Conservation (phyloP, 2,888 invertebrate genomes). For the Euproctis similis region DNA sequence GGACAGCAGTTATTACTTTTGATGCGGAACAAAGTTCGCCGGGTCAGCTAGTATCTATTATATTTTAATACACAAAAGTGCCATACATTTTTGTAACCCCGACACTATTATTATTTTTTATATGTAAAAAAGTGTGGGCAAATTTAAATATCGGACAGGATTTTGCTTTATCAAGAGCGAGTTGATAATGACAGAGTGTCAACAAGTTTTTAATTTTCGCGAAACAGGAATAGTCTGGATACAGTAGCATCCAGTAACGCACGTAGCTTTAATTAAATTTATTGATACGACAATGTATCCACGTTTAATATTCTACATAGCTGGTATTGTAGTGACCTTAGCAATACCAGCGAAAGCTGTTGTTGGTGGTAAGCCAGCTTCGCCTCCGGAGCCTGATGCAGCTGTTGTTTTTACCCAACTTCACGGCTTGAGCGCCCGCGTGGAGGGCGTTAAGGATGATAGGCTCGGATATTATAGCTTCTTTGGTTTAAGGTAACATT, state of each 20-base stretch:
- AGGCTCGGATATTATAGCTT: slow-evolving; percentile 80
- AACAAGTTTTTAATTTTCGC: neutral
- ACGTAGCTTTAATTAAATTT: slow-evolving; percentile 1
- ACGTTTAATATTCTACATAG: slow-evolving; percentile 12
- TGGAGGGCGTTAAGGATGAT: slow-evolving; percentile 78
- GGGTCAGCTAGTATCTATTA: too few relatives aligned
- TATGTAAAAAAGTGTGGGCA: too few relatives aligned
- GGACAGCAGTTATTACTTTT: too few relatives aligned
- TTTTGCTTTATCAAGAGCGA: slow-evolving; percentile 4
- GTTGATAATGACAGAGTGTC: slow-evolving; percentile 1
- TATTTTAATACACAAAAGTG: too few relatives aligned
- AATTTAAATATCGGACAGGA: slow-evolving; percentile 4
- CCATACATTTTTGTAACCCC: too few relatives aligned
- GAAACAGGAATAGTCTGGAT: slow-evolving; percentile 2
- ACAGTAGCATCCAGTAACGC: slow-evolving; percentile 1
- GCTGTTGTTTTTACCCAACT: slow-evolving; percentile 81
- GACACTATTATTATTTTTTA: too few relatives aligned
- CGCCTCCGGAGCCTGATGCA: slow-evolving; percentile 81
- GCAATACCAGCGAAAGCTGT: slow-evolving; percentile 50
- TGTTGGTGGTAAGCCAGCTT: slow-evolving; percentile 81
- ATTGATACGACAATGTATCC: slow-evolving; percentile 26
- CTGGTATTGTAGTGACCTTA: slow-evolving; percentile 17
- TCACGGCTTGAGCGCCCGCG: slow-evolving; percentile 77
- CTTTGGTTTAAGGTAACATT: slow-evolving; percentile 81
- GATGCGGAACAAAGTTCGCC: too few relatives aligned